Evolutionary conservation across 2,113 vertebrate species (phyloP), one percentile per base, ranked within the genome.

Genomic region (Phycodurus eques): DNA sequence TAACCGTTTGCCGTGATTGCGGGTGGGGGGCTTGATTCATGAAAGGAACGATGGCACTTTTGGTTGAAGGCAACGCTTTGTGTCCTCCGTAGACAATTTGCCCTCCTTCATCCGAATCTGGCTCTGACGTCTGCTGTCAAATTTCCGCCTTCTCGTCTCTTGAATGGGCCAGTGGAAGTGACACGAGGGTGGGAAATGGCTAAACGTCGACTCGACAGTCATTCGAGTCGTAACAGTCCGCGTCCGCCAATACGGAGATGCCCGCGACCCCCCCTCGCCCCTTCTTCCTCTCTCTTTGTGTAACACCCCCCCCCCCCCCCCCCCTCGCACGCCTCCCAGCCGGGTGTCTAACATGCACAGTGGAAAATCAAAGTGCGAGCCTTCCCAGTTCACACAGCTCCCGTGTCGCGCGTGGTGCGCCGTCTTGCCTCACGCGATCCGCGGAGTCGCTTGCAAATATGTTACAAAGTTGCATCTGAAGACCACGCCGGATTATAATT

Each of bases 181-280:
- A 86, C 74, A 69, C 17, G 73, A 39, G 77, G 79, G 81, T 39
- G 56, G 13, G 84, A 89, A 91, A 74, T 92, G 88, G 95, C 95
- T 96, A 96, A 94, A 85, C 62, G 81, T 89, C 83, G 87, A 90
- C 91, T 89, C 83, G 87, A 90, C 91, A 89, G 89, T 91, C 90
- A 92, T 92, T 91, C 87, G 62, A 84, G 78, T 74, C 79, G 73
- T 78, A 69, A 90, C 77, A 82, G 78, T 88, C 81, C 77, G 79
- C 76, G 74, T 90, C 90, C 88, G 87, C 92, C 93, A 94, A 93
- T 93, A 90, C 91, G 86, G 84, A 83, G 85, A 90, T 80, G 78
- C 85, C 87, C 81, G 79, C 79, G 53, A 62, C 77, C 22, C 49
- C 17, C 54, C 17, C 51, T 70, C 80, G 43, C 77, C 66, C 79